Conservation (phyloP, 2,797 vertebrate genomes). For the Melanotaenia boesemani region DNA sequence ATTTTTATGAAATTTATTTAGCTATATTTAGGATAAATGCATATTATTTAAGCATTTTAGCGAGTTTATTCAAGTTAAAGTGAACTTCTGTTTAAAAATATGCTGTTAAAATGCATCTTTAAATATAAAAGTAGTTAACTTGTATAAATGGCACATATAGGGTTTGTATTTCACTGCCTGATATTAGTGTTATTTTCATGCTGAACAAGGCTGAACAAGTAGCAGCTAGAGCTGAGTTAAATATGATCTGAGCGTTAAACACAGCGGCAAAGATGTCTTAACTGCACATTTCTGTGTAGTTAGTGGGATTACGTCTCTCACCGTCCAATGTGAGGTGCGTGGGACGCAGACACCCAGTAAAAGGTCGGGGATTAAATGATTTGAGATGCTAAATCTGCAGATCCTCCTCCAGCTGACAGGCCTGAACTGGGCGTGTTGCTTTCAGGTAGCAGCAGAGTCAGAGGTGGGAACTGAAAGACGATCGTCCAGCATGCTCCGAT, state of each 20-base stretch:
- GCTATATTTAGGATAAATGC: too few species aligned
- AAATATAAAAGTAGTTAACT: too few species aligned
- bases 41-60: too few species aligned
- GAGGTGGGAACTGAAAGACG: conserved; percentile 61
- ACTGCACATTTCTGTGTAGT: neutral
- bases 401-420: conserved; percentile 20
- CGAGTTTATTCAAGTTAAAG: too few species aligned
- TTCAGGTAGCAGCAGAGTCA: conserved; percentile 42
- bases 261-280: neutral
- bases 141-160: too few species aligned
- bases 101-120: too few species aligned
- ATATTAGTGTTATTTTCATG: neutral
- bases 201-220: neutral
- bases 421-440: conserved; percentile 22
- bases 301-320: conserved; percentile 3
- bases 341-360: neutral
- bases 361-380: conserved; percentile 26
- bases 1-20: too few species aligned
- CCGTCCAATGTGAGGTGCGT: conserved; percentile 1
- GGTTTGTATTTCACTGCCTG: neutral
- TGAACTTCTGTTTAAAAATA: too few species aligned
- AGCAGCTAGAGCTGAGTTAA: neutral
- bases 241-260: neutral
- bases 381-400: conserved; percentile 15
- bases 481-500: conserved; percentile 30